Base-by-base conservation (phyloP, 1,140 invertebrate species). In the Lepidurus packardi region DNA sequence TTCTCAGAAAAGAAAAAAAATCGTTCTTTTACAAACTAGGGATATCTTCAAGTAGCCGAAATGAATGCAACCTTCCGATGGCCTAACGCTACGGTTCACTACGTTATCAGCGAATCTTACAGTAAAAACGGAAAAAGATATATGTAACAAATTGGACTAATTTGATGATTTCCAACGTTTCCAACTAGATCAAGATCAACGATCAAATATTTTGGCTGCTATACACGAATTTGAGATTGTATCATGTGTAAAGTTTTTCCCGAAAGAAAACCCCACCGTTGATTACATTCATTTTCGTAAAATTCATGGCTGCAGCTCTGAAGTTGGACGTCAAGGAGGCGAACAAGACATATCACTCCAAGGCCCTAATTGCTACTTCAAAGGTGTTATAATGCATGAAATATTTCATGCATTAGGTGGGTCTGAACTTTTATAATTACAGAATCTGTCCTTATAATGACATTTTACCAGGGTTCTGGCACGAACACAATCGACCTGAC, bases 401-500 rank as follows among this genome's bases (percentile, higher is more conserved):
- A 34, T 78, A 9, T 43, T 78, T 34, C 78, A 78, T 25, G 21
- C 78, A 16, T 74, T 78, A 75, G 78, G 78, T 78, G 24, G 77
- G n/a, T 42, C 2, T 47, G 1, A 34, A 75, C 74, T 24, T 11
- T 77, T 9, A 10, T 3, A 75, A 42, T 65, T 13, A n/a, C 16
- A n/a, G 53, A 16, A n/a, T n/a, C 0, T n/a, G 7, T n/a, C 41
- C 5, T 7, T 75, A n/a, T 4, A 7, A 21, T 75, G n/a, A n/a
- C 24, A 16, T 75, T 4, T 73, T 73, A 21, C 13, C 24, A 78
- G 78, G 78, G 25, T 78, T 78, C 44, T 76, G 73, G 65, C 78
- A 78, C 21, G 78, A 78, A 44, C 78, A 78, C 43, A 78, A 78
- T 74, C 73, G 78, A 44, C 74, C 43, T 21, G 78, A 78, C 43